A percentile compares a stretch with the other conserved stretches of the same genome.
phyloP scores from a whole-genome alignment of 2,888 invertebrate species.

The Meteorus colon region DNA sequence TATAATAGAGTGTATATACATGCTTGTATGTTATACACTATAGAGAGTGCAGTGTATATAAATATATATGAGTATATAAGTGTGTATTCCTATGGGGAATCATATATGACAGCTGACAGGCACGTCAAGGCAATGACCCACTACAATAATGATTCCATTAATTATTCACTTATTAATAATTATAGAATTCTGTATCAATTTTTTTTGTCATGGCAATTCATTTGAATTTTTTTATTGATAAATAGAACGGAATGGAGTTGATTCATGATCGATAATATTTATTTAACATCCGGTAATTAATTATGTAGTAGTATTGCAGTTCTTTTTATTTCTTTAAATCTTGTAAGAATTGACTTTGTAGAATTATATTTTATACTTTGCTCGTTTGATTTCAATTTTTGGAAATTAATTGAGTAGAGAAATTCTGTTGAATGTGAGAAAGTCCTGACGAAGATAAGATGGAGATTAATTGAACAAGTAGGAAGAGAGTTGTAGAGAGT shows the following conservation, averaged over 20 bases:
- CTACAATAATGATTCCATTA: constrained; percentile 60
- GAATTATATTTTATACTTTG: no score
- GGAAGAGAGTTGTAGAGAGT: no score
- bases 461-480: no score
- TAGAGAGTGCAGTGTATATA: not conserved
- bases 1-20: not conserved
- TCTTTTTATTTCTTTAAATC: no score
- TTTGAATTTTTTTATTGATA: not conserved
- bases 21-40: not conserved
- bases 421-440: no score
- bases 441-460: no score
- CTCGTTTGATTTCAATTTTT: no score
- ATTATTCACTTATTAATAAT: not conserved
- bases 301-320: no score
- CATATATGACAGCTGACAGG: not conserved
- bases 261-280: no score
- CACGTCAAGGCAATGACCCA: constrained; percentile 69
- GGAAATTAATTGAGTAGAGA: no score
- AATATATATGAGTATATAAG: constrained; percentile 1
- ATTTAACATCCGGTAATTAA: no score
- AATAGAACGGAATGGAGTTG: not conserved
- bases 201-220: not conserved
- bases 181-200: not conserved
- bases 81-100: not conserved
- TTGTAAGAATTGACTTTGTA: no score